Evolutionary conservation across 2,888 invertebrate species (phyloP), one percentile per base, ranked within the genome.

Genomic region (Patella pellucida): DNA sequence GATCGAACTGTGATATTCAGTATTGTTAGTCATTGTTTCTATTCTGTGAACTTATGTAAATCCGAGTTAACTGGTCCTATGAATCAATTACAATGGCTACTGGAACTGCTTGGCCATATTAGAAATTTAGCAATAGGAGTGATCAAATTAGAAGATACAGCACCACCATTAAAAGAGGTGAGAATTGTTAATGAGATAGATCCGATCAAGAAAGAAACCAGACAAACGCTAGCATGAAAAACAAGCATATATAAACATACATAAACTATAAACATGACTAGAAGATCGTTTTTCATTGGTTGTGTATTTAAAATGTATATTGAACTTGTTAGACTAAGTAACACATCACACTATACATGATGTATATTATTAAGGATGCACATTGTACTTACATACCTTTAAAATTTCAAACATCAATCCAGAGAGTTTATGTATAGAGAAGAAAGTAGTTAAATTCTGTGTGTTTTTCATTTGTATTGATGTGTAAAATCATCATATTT

Each of bases 61-160:
- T 76, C 76, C 19, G 78, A 84, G 41, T 74, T 75, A 54, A 78
- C 83, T 62, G 81, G 81, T 50, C 75, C 80, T 14, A 73, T 82
- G 72, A 76, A 80, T 50, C 76, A 85, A 16, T 78, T 85, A 54
- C 85, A 88, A 73, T 89, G 89, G 89, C 75, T 89, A 23, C 76
- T 87, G 41, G 89, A 89, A 72, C 80, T 88, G 67, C 83, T 89
- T 78, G 89, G 89, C 11, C 87, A 88, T 77, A 79, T 84, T n/a
- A 80, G 84, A 69, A 89, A 87, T 73, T 79, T 89, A 52, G 83
- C 83, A 27, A 81, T 80, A 52, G 81, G 82, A 5, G 79, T 78
- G 2, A 73, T 83, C 68, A 79, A 78, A 51, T 78, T 86, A 68
- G 71, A 79, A 31, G 79, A 79, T 19, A 72, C 77, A 31, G 71